Conservation (phyloP, 2,888 invertebrate species). For the Congeria kusceri region DNA sequence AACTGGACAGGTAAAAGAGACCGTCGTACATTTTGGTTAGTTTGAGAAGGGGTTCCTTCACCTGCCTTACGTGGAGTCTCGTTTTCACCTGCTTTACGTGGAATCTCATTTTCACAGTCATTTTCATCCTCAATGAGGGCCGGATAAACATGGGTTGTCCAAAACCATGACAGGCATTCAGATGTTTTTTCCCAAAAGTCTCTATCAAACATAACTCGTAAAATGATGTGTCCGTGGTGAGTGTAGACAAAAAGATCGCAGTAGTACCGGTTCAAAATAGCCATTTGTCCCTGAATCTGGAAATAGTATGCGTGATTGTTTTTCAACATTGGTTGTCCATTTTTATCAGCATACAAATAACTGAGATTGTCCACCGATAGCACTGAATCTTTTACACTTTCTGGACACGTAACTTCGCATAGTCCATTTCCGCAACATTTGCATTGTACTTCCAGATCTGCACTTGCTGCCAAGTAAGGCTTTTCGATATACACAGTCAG, state of each 20-base stretch:
- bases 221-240: neutral
- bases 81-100: neutral
- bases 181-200: neutral
- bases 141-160: conserved; percentile 2
- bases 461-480: conserved; percentile 44
- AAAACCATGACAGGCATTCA: conserved; percentile 31
- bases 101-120: neutral
- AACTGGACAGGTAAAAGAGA: too few species aligned
- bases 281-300: conserved; percentile 34
- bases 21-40: too few species aligned
- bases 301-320: conserved; percentile 1
- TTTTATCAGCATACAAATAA: conserved; percentile 3
- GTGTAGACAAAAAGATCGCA: conserved; percentile 12
- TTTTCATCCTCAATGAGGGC: too few species aligned
- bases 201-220: neutral
- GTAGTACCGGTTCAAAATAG: conserved; percentile 1
- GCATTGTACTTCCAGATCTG: conserved; percentile 41
- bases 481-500: conserved; percentile 2
- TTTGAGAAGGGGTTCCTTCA: too few species aligned
- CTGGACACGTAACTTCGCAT: conserved; percentile 47
- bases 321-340: neutral
- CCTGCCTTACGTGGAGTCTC: too few species aligned
- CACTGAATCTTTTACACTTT: conserved; percentile 27
- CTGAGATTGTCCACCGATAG: conserved; percentile 20
- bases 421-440: conserved; percentile 45